Evolutionary conservation across 1,140 invertebrate species (phyloP).

Genomic region (Drosophila ambigua): DNA sequence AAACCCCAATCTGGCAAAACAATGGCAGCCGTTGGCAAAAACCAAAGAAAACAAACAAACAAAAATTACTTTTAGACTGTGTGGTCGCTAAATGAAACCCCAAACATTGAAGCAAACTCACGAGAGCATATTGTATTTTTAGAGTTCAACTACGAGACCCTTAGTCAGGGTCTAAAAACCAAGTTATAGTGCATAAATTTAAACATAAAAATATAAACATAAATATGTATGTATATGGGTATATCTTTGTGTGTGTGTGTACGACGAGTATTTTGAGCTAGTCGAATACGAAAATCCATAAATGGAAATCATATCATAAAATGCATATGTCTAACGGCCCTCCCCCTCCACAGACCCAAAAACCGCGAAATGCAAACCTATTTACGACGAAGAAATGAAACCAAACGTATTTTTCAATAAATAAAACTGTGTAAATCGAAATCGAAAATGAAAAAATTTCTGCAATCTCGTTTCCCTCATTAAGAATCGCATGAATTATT

Average conservation of each 20-base stretch:
- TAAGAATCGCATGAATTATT: slow-evolving; percentile 31
- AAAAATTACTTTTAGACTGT: slow-evolving; percentile 40
- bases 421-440: slow-evolving; percentile 65
- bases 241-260: too few species aligned
- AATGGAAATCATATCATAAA: slow-evolving; percentile 71
- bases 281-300: slow-evolving; percentile 45
- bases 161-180: slow-evolving; percentile 55
- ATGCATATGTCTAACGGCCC: slow-evolving; percentile 64
- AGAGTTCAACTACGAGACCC: slow-evolving; percentile 71
- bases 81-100: slow-evolving; percentile 18
- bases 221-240: slow-evolving; percentile 28
- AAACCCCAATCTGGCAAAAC: slow-evolving; percentile 61
- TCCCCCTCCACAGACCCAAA: too few species aligned
- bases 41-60: slow-evolving; percentile 20
- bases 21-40: slow-evolving; percentile 42
- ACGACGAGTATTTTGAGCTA: slow-evolving; percentile 46
- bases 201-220: slow-evolving; percentile 26
- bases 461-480: slow-evolving; percentile 26
- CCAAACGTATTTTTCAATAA: slow-evolving; percentile 72
- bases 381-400: slow-evolving; percentile 43
- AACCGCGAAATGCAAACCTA: slow-evolving; percentile 50
- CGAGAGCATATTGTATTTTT: slow-evolving; percentile 52
- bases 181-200: slow-evolving; percentile 11
- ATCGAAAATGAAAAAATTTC: not conserved
- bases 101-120: slow-evolving; percentile 2